Conservation (phyloP, 2,888 invertebrate genomes). For the Patella caerulea region DNA sequence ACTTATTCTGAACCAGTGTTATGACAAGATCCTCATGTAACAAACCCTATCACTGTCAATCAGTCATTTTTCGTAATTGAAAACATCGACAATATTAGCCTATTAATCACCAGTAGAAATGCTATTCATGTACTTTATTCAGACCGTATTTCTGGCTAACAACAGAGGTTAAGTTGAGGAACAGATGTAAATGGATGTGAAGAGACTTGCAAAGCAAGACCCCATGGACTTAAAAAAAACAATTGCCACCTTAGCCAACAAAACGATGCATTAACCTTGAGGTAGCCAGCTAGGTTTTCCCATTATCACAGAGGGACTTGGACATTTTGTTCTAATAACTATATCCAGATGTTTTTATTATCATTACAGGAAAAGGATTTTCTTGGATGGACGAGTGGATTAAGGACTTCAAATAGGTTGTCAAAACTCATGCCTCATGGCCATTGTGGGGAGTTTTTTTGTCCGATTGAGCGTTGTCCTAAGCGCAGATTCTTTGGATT, state of each 20-base stretch:
- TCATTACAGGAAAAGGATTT: not conserved
- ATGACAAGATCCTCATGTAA: conserved; percentile 1
- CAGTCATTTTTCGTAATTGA: not conserved
- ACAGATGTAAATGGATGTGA: conserved; percentile 10
- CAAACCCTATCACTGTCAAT: not conserved
- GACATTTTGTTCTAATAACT: not conserved
- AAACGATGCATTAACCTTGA: too few relatives aligned
- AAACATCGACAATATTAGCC: not conserved
- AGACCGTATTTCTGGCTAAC: not conserved
- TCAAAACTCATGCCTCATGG: too few relatives aligned
- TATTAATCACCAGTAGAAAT: conserved; percentile 2
- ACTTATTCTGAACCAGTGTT: not conserved
- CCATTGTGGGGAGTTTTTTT: too few relatives aligned
- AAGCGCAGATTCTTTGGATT: too few relatives aligned
- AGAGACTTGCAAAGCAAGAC: not conserved
- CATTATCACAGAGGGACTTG: not conserved
- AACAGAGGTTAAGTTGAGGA: not conserved
- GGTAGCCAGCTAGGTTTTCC: too few relatives aligned
- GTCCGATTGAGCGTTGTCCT: too few relatives aligned
- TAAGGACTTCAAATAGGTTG: too few relatives aligned
- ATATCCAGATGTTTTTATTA: conserved; percentile 9
- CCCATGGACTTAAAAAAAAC: conserved; percentile 9
- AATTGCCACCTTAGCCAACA: not conserved
- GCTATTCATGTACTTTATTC: not conserved
- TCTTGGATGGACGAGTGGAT: too few relatives aligned